Evolutionary conservation across 2,113 vertebrate species (phyloP), one percentile per base, ranked within the genome.

Genomic region (Microcebus griseorufus): DNA sequence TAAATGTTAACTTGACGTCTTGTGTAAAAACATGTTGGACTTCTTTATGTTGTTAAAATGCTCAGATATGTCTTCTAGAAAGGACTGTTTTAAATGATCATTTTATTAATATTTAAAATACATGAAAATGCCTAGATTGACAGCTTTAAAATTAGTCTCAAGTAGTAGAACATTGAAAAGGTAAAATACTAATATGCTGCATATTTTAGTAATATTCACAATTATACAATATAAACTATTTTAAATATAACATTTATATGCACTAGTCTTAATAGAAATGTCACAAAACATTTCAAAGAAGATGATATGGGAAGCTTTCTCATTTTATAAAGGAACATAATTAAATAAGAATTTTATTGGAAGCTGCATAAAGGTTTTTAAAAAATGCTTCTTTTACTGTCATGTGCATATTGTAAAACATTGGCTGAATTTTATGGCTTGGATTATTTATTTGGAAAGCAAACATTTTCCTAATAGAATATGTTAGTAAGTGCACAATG

Each of bases 301-400:
- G 0, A 90, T 89, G 86, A n/a, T 88, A 65, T 60, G 96, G 72
- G 84, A 97, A 79, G 11, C 2, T 79, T 32, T 89, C 69, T 89
- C 37, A 37, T 42, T 94, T 39, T 5, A 5, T 93, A 51, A 92
- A 72, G 29, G 45, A 97, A 7, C 20, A 14, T 97, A 95, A 60
- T 96, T 90, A 96, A 64, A 75, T 84, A 92, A 85, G 13, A 98
- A 95, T 94, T 76, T 81, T 7, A 20, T 29, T 97, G 29, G 20
- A 70, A 97, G 5, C 39, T 96, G 93, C 92, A 76, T 95, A 96
- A 97, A 94, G 80, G 87, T 67, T 91, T 93, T 53, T 2, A 64
- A 95, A 84, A 97, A 97, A 93, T 86, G 17, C 8, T 85, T 98
- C 3, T 58, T 92, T 98, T 98, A 85, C 48, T 94, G 32, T 96